Percentiles rank a stretch among this genome's conserved stretches.
Conservation (phyloP, 2,113 vertebrate species). For the Struthio camelus region DNA sequence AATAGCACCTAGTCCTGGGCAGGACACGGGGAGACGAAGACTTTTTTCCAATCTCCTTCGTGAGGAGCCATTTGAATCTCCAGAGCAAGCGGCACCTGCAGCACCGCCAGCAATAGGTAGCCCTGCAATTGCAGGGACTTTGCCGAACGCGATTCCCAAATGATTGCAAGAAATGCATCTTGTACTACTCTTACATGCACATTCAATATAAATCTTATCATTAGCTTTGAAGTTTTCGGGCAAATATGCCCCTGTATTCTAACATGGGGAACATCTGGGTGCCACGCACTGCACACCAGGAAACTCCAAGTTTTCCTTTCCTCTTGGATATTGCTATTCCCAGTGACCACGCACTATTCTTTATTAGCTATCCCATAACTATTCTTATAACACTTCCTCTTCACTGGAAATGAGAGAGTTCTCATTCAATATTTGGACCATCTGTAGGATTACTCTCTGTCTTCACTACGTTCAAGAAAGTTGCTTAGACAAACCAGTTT, state of each 20-base stretch:
- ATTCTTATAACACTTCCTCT: neutral
- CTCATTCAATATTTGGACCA: neutral
- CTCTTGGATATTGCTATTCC: neutral
- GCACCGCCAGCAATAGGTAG: fast-evolving
- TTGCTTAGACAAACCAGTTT: neutral
- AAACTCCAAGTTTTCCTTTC: neutral
- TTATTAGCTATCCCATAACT: neutral
- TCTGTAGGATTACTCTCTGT: neutral
- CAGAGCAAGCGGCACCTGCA: neutral
- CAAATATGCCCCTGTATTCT: neutral
- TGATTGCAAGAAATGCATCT: neutral
- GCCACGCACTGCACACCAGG: neutral
- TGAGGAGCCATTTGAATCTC: neutral
- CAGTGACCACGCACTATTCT: fast-evolving
- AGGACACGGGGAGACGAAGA: neutral
- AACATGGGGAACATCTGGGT: neutral
- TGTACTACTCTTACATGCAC: fast-evolving
- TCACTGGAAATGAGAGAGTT: neutral
- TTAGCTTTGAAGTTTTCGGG: neutral
- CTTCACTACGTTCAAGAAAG: neutral
- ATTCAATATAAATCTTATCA: fast-evolving
- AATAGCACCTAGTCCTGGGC: neutral
- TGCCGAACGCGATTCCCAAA: neutral
- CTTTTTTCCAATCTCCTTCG: neutral
- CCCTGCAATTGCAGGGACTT: neutral